Evolutionary conservation across 1,140 invertebrate genomes (phyloP), one percentile per base, ranked within the genome.

Genomic region (Hirudo medicinalis): DNA sequence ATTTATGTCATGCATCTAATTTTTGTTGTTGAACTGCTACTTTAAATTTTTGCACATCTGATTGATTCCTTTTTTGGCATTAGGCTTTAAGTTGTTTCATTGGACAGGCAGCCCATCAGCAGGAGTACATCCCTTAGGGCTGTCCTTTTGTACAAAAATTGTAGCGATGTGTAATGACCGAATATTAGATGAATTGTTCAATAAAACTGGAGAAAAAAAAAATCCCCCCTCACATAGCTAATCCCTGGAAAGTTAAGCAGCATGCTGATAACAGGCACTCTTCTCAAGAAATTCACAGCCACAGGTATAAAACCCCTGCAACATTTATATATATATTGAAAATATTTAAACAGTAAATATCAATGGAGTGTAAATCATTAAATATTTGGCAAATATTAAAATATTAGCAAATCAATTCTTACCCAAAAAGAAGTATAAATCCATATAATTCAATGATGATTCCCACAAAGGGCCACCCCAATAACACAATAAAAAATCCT

Each of bases 401-500:
- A 54, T 19, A 22, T 2, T 25, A 20, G 63, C 20, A 29, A 19
- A 63, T 32, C 32, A 6, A 32, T 67, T 75, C 76, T 80, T 78
- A 87, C 86, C 86, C 85, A 78, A 87, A 87, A 67, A 87, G 78
- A 22, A 87, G 76, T 74, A 88, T 79, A 76, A 87, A 88, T 73
- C 87, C 87, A 81, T 87, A 88, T 25, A 89, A 87, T 86, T 99
- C 97, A 77, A 97, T 85, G 66, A 94, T 85, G 90, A 99, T 99
- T 71, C 96, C 96, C 76, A 97, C 81, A 67, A 99, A 83, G 2
- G 96, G 94, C 88, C 91, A 99, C 54, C 96, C 95, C 57, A 97
- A 78, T n/a, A 99, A 83, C 29, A 99, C 94, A 69, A 97, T 86
- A 8, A 90, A 81, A 75, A 99, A 92, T 11, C 97, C 97, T 25